phyloP scores from a whole-genome alignment of 2,113 vertebrate genomes.

The Forbesichthys papilliferus region DNA sequence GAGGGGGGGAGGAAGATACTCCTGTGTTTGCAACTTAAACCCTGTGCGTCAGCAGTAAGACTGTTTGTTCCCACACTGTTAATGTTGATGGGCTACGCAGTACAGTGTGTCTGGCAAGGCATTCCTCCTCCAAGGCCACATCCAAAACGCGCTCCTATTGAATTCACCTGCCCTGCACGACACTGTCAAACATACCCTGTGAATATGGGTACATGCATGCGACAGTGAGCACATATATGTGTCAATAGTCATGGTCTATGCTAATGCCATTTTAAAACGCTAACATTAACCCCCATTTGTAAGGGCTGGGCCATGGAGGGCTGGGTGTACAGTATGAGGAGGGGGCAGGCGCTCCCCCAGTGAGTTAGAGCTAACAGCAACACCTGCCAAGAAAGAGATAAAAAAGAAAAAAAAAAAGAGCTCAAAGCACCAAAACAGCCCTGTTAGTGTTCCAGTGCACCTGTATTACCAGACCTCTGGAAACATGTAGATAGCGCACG shows the following conservation, averaged over 20 bases:
- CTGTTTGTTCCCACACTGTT: constrained; percentile 19
- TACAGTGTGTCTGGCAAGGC: constrained; percentile 1
- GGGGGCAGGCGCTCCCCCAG: constrained; percentile 39
- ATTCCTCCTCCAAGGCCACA: constrained; percentile 37
- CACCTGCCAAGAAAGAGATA: constrained; percentile 71
- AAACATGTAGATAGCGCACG: constrained; percentile 61
- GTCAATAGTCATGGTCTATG: constrained; percentile 7
- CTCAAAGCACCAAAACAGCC: constrained; percentile 49
- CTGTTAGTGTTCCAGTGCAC: constrained; percentile 56
- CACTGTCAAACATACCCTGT: not conserved
- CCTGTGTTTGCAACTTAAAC: constrained; percentile 13
- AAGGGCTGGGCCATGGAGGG: constrained; percentile 3
- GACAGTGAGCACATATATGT: not conserved
- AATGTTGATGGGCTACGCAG: constrained; percentile 1
- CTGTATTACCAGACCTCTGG: constrained; percentile 54
- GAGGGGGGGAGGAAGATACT: constrained; percentile 2
- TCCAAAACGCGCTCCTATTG: not conserved
- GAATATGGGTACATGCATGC: not conserved
- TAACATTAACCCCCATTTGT: constrained; percentile 38
- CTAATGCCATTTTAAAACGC: constrained; percentile 53
- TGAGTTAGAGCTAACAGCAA: constrained; percentile 37
- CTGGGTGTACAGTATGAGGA: constrained; percentile 46
- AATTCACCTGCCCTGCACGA: constrained; percentile 9
- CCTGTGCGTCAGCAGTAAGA: constrained; percentile 11
- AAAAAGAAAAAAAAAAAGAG: constrained; percentile 41